Evolutionary conservation across 2,888 invertebrate species (phyloP).

Genomic region (Mantis religiosa): DNA sequence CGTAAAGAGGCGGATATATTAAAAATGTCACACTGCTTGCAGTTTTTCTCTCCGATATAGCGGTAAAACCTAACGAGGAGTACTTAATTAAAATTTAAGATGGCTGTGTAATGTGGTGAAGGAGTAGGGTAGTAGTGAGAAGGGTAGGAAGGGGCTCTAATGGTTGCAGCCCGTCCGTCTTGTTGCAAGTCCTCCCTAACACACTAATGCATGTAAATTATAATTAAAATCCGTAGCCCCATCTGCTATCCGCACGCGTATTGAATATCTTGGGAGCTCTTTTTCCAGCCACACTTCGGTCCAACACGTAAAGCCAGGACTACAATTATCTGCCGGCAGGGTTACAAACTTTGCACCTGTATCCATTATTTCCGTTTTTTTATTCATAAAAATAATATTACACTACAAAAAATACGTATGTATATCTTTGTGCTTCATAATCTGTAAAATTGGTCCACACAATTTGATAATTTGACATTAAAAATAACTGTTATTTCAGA

Average conservation of each 20-base stretch:
- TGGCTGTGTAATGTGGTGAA: conserved; percentile 17
- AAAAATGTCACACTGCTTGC: not conserved
- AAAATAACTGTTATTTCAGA: too few relatives aligned
- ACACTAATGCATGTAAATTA: conserved; percentile 24
- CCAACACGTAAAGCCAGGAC: not conserved
- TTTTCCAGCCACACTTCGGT: not conserved
- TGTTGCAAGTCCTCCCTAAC: not conserved
- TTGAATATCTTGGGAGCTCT: conserved; percentile 1
- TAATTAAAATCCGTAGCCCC: conserved; percentile 20
- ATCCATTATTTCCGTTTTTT: too few relatives aligned
- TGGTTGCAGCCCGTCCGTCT: not conserved
- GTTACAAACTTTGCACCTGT: too few relatives aligned
- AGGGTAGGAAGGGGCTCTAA: not conserved
- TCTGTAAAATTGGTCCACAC: too few relatives aligned
- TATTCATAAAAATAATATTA: too few relatives aligned
- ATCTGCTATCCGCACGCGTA: conserved; percentile 8
- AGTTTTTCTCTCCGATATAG: not conserved
- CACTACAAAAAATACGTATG: too few relatives aligned
- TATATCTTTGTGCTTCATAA: too few relatives aligned
- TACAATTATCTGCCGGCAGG: too few relatives aligned
- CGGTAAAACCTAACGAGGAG: conserved; percentile 10
- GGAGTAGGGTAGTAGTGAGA: not conserved
- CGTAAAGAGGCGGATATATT: too few relatives aligned
- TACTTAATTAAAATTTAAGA: conserved; percentile 27
- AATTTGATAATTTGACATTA: too few relatives aligned